Base-by-base conservation (phyloP, 2,113 vertebrate genomes). In the Cariama cristata region DNA sequence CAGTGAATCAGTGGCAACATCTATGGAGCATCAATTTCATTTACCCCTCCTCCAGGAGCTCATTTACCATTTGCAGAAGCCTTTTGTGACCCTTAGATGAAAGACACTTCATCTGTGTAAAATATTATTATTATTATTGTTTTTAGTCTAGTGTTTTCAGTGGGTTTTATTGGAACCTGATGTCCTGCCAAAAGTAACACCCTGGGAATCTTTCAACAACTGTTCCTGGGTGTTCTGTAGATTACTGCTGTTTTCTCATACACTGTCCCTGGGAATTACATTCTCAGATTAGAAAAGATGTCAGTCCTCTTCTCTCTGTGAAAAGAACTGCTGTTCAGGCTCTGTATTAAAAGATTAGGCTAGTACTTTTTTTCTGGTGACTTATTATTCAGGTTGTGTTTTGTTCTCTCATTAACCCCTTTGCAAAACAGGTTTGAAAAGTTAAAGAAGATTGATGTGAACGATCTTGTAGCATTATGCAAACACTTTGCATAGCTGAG, bases 131-230 rank as follows among this genome's bases (percentile, higher is more conserved):
- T 90, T 88, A 0, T 86, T 93, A 5, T 74, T 95, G 45, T 86
- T 97, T 76, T 93, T 69, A 62, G 84, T 44, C 71, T 62, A 14
- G 62, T 82, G 81, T 84, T 96, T 95, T 96, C 74, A 86, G 88
- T 80, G 71, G n/a, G 18, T 96, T 96, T 96, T 95, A 62, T 69
- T 93, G 84, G 97, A 95, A 97, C 95, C 71, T 66, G 86, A 86
- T 96, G 97, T 96, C 94, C 97, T 97, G 95, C 95, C 97, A 97
- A 76, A 95, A 91, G 91, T 85, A 93, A 97, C 93, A 96, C 96
- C 89, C 97, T 80, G 81, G 59, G 95, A 96, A 86, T 93, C 93
- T 96, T 96, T 95, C 91, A 93, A 53, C 89, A 90, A 93, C 77
- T 69, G 81, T 95, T 96, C 84, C 96, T 97, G 96, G 96, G 95